Evolutionary conservation across 2,797 vertebrate genomes (phyloP).

Genomic region (Pelodytes ibericus): DNA sequence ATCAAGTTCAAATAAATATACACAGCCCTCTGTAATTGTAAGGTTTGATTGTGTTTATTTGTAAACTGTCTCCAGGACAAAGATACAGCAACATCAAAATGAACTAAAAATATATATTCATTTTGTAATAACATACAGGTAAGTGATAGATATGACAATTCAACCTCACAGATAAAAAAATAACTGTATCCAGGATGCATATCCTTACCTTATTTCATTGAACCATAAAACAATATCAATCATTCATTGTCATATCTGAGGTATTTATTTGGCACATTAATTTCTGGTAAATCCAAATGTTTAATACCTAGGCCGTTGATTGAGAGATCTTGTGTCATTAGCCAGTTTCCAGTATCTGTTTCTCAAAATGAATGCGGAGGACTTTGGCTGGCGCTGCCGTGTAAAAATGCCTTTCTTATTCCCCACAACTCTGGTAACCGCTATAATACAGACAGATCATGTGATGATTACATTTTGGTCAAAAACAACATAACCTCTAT

Average conservation of each 20-base stretch:
- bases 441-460: slow-evolving; percentile 64
- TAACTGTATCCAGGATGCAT: not conserved
- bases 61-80: not conserved
- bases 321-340: slow-evolving; percentile 79
- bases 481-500: too few relatives aligned
- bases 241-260: not conserved
- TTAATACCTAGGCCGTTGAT: slow-evolving; percentile 63
- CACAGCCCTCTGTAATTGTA: not conserved
- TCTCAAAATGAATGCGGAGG: slow-evolving; percentile 84
- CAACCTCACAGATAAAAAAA: too few relatives aligned
- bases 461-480: not conserved
- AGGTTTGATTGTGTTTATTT: not conserved
- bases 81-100: too few relatives aligned
- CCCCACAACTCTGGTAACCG: slow-evolving; percentile 77
- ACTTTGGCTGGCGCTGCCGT: slow-evolving; percentile 91
- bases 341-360: slow-evolving; percentile 93
- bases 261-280: not conserved
- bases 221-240: too few relatives aligned
- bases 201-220: too few relatives aligned
- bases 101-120: too few relatives aligned
- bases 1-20: not conserved
- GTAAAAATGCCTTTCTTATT: slow-evolving; percentile 96
- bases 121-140: too few relatives aligned
- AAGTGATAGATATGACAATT: too few relatives aligned
- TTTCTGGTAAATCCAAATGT: slow-evolving; percentile 1